Conservation (phyloP, 2,113 vertebrate species). For the Harpagus bidentatus region DNA sequence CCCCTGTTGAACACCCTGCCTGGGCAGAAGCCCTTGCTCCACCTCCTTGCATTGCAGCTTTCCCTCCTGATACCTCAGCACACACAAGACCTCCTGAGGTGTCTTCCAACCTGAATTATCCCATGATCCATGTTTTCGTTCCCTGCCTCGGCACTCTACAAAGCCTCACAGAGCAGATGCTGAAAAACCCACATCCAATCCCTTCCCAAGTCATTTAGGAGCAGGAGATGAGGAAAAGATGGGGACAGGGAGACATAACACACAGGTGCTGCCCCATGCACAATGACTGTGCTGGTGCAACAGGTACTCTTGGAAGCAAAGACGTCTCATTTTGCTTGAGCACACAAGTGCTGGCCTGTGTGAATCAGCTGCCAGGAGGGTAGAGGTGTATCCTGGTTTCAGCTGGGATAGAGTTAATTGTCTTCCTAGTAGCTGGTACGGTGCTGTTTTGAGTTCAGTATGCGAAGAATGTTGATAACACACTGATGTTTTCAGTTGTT, state of each 20-base stretch:
- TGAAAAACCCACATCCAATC: background rate
- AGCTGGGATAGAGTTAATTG: no score
- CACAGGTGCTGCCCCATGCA: fast-evolving
- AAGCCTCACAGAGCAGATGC: background rate
- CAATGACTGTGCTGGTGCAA: background rate
- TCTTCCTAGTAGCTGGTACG: no score
- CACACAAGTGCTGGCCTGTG: background rate
- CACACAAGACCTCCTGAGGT: background rate
- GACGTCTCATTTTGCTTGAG: background rate
- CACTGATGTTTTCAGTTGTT: no score
- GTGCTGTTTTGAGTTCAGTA: no score
- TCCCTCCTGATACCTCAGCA: background rate
- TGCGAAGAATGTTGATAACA: no score
- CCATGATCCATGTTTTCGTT: background rate
- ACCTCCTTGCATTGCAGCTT: background rate
- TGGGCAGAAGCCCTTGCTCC: no score
- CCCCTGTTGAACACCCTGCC: background rate
- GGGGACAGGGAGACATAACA: background rate
- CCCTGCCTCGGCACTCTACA: background rate
- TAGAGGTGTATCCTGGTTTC: background rate
- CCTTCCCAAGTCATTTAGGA: background rate
- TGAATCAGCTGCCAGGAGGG: background rate
- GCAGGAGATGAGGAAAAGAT: background rate
- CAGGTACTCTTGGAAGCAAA: background rate
- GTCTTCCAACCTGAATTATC: background rate